A percentile compares a stretch with the other conserved stretches of the same genome.
phyloP scores from a whole-genome alignment of 2,888 invertebrate species.

The Rhamphomyia laevipes region DNA sequence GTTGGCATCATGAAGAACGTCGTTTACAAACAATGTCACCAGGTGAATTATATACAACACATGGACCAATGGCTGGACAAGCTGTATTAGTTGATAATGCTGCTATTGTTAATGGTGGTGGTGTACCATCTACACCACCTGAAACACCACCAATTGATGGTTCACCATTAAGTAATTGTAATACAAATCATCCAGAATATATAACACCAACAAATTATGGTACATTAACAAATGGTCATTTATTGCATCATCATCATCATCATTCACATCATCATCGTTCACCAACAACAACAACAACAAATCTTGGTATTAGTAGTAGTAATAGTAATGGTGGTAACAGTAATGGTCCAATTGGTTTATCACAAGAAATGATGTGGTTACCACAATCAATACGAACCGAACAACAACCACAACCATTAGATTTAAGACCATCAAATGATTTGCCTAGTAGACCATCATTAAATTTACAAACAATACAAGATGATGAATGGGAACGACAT shows the following conservation, averaged over 20 bases:
- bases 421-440: conserved; percentile 65
- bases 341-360: conserved; percentile 36
- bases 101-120: conserved; percentile 35
- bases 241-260: conserved; percentile 14
- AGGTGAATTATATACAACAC: conserved; percentile 54
- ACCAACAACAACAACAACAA: conserved; percentile 17
- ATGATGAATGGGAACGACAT: conserved; percentile 54
- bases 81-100: conserved; percentile 40
- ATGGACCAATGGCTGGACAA: conserved; percentile 40
- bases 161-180: conserved; percentile 42
- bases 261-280: conserved; percentile 20
- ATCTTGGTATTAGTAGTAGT: not conserved
- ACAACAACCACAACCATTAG: conserved; percentile 49
- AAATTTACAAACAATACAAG: no score
- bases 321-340: not conserved
- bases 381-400: conserved; percentile 54
- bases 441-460: conserved; percentile 6
- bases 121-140: conserved; percentile 72
- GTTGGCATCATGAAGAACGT: conserved; percentile 41
- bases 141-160: conserved; percentile 65
- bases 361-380: conserved; percentile 68
- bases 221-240: conserved; percentile 13
- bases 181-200: conserved; percentile 36
- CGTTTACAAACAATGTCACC: conserved; percentile 45
- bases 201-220: conserved; percentile 11